These are phyloP conservation scores for Pedicia rivosa DNA, from an alignment of 2,888 invertebrate genomes.

Conservation along the genomic window DNA sequence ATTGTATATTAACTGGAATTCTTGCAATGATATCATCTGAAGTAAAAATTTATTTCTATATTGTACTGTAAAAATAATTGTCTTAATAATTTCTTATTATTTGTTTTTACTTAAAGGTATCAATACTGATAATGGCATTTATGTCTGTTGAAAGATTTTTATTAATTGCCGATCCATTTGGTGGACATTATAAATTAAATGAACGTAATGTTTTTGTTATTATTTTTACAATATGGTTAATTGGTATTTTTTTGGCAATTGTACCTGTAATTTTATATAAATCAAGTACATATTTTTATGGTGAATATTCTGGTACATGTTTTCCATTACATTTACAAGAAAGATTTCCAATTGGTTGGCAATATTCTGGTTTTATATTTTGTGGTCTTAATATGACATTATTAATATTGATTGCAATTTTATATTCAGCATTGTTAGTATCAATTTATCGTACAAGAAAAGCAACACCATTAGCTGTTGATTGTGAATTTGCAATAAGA, in stretches of 20 bases:
- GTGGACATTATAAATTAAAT: constrained; percentile 37
- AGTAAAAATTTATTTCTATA: too few species aligned
- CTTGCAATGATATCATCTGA: constrained; percentile 50
- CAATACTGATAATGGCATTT: constrained; percentile 48
- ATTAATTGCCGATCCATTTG: constrained; percentile 42
- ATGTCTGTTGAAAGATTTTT: constrained; percentile 53
- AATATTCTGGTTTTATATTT: constrained; percentile 54
- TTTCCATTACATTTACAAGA: constrained; percentile 55
- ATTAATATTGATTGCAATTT: constrained; percentile 37
- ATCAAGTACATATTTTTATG: constrained; percentile 44
- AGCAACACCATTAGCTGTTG: constrained; percentile 40
- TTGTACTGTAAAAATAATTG: too few species aligned
- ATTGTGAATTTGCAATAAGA: constrained; percentile 44
- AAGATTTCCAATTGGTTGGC: constrained; percentile 48
- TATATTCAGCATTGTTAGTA: constrained; percentile 43
- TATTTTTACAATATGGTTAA: constrained; percentile 40
- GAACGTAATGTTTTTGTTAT: constrained; percentile 35
- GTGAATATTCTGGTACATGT: constrained; percentile 45
- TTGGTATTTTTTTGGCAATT: constrained; percentile 41
- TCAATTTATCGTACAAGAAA: constrained; percentile 45
- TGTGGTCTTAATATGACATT: constrained; percentile 45
- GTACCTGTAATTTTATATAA: constrained; percentile 45
- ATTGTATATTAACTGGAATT: constrained; percentile 43
- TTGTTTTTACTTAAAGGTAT: too few species aligned
- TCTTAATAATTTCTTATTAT: too few species aligned